These are phyloP conservation scores for Argyresthia albistria DNA, from an alignment of 2,888 invertebrate genomes.

Conservation along the genomic window DNA sequence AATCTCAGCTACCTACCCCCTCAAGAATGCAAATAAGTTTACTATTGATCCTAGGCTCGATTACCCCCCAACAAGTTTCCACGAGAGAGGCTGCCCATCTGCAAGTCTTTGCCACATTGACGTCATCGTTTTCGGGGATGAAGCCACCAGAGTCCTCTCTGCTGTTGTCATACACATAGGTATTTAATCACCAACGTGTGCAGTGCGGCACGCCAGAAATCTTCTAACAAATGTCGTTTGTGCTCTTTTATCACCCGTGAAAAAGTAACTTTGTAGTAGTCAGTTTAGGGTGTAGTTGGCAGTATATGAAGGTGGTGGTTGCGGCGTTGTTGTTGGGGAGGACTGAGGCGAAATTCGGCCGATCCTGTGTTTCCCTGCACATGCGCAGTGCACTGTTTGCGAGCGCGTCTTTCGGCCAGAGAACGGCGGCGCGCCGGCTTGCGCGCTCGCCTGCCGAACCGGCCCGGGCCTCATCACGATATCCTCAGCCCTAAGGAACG, in stretches of 20 bases:
- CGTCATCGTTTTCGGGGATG: slow-evolving; percentile 49
- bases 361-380: slow-evolving; percentile 56
- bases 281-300: slow-evolving; percentile 19
- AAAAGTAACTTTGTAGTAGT: not conserved
- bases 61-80: slow-evolving; percentile 1
- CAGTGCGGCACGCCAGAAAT: slow-evolving; percentile 68
- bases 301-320: slow-evolving; percentile 4
- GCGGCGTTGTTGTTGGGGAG: not conserved
- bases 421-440: slow-evolving; percentile 69
- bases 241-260: not conserved
- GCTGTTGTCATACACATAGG: slow-evolving; percentile 62
- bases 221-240: slow-evolving; percentile 16
- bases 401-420: slow-evolving; percentile 49
- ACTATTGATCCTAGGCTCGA: not conserved
- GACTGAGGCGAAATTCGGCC: slow-evolving; percentile 52
- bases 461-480: slow-evolving; percentile 32
- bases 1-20: not conserved
- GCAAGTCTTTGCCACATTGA: slow-evolving; percentile 35
- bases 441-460: slow-evolving; percentile 68
- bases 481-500: not conserved
- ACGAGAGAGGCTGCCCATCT: slow-evolving; percentile 16
- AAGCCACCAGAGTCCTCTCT: slow-evolving; percentile 43
- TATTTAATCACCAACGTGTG: slow-evolving; percentile 70
- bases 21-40: not conserved
- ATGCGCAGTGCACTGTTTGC: slow-evolving; percentile 47